These are phyloP conservation scores for Trissoscelio sp. DNA, from an alignment of 2,888 invertebrate genomes.

Conservation along the genomic window DNA sequence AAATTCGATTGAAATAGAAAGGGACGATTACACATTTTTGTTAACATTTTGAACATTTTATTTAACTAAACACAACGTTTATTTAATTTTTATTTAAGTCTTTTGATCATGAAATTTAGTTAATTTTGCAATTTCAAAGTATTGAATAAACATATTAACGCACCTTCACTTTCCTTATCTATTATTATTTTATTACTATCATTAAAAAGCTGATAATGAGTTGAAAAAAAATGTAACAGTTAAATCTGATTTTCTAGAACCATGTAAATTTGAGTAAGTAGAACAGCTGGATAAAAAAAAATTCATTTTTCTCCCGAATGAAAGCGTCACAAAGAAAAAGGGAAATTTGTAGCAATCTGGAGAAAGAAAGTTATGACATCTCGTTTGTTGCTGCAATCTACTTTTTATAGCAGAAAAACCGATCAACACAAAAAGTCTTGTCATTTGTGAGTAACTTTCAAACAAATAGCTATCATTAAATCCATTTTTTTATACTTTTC, in stretches of 20 bases:
- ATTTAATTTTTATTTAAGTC: not conserved
- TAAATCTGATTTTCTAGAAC: not conserved
- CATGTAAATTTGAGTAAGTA: constrained; percentile 7
- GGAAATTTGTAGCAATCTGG: constrained; percentile 21
- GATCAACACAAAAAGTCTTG: not conserved
- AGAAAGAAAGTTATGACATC: constrained; percentile 33
- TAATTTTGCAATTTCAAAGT: too few species aligned
- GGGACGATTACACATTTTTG: too few species aligned
- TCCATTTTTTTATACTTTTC: not conserved
- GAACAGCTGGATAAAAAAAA: constrained; percentile 15
- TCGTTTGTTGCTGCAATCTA: constrained; percentile 4
- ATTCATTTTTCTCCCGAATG: constrained; percentile 22
- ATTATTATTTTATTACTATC: too few species aligned
- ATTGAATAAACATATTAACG: too few species aligned
- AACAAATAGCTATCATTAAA: not conserved
- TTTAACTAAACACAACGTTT: too few species aligned
- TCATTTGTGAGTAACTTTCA: not conserved
- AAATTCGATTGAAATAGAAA: too few species aligned
- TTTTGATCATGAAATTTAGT: too few species aligned
- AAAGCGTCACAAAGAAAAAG: constrained; percentile 21
- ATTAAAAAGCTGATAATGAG: not conserved
- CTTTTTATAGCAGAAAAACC: not conserved
- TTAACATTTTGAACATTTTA: too few species aligned
- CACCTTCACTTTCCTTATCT: not conserved
- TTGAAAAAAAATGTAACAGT: too few species aligned